phyloP scores from a whole-genome alignment of 2,797 vertebrate species.

The Hemitrygon akajei region DNA sequence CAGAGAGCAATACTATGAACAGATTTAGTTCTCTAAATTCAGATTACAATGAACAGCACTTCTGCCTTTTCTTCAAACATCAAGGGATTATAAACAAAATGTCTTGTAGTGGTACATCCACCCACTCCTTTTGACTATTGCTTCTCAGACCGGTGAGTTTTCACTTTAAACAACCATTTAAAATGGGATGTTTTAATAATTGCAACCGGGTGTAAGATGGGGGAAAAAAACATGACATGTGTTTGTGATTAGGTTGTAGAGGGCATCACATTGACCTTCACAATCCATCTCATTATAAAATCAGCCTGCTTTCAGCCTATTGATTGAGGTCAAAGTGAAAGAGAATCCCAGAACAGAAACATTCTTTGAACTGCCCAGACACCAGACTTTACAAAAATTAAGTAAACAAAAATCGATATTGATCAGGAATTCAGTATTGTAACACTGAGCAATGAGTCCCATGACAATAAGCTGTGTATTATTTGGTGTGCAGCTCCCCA shows the following conservation, averaged over 20 bases:
- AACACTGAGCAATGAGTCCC: background rate
- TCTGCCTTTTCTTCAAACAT: no score
- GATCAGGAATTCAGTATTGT: background rate
- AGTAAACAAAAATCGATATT: background rate
- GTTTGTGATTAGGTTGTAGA: background rate
- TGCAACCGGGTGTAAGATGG: background rate
- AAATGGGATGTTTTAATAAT: background rate
- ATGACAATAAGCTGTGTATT: background rate
- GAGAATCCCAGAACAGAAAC: background rate
- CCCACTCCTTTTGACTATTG: background rate
- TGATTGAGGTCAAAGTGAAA: background rate
- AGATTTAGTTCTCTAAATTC: background rate
- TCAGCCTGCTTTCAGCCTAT: background rate
- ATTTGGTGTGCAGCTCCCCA: background rate
- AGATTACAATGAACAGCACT: background rate
- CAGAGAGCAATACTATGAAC: background rate
- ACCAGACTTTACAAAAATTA: background rate
- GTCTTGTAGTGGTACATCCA: background rate
- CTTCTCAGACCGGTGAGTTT: background rate
- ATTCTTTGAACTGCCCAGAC: background rate
- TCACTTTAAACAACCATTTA: background rate
- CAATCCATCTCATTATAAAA: background rate
- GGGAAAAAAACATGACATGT: no score
- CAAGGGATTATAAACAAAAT: no score
- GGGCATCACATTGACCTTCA: background rate